Evolutionary conservation across 2,888 invertebrate species (phyloP).

Genomic region (Drosophila paracracens): DNA sequence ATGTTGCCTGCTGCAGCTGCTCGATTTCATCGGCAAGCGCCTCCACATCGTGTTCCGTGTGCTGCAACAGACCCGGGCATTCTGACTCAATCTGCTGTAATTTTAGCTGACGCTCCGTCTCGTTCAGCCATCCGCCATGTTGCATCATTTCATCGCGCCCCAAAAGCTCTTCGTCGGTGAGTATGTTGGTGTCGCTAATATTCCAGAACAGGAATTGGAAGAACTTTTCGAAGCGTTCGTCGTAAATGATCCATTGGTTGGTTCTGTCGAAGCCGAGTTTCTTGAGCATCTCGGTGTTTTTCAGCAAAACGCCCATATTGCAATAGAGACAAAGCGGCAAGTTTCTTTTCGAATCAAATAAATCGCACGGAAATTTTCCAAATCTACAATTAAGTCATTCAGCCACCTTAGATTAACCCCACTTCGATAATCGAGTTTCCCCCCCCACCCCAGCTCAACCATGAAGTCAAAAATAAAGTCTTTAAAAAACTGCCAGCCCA

Average conservation of each 20-base stretch:
- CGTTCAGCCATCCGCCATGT: conserved; percentile 61
- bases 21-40: conserved; percentile 60
- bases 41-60: conserved; percentile 66
- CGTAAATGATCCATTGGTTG: conserved; percentile 84
- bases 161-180: conserved; percentile 77
- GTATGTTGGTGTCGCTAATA: conserved; percentile 81
- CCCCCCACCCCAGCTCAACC: conserved; percentile 1
- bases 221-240: conserved; percentile 82
- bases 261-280: conserved; percentile 82
- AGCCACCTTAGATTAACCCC: conserved; percentile 48
- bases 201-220: conserved; percentile 81
- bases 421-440: conserved; percentile 35
- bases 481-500: conserved; percentile 32
- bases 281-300: conserved; percentile 79
- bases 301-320: conserved; percentile 79
- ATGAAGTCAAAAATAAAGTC: conserved; percentile 25
- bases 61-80: conserved; percentile 73
- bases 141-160: conserved; percentile 71
- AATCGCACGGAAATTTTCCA: conserved; percentile 21
- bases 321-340: neutral
- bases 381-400: conserved; percentile 37
- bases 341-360: conserved; percentile 14
- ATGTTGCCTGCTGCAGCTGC: conserved; percentile 60
- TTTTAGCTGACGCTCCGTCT: conserved; percentile 54
- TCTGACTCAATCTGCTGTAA: conserved; percentile 72